phyloP scores from a whole-genome alignment of 2,888 invertebrate species.

The Drosophila phalerata region DNA sequence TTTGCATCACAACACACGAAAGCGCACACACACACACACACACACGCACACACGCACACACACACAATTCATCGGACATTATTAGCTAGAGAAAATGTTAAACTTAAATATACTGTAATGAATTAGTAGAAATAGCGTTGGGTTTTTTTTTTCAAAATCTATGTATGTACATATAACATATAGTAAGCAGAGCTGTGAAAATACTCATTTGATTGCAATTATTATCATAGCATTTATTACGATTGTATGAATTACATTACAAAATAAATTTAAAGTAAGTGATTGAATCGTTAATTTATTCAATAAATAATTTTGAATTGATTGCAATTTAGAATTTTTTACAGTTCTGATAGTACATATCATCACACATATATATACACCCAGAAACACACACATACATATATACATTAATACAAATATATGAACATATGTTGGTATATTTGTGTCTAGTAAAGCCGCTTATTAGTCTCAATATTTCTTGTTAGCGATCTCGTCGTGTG shows the following conservation, averaged over 20 bases:
- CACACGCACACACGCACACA: constrained; percentile 27
- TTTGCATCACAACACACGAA: constrained; percentile 61
- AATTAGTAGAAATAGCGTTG: constrained; percentile 49
- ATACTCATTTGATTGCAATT: background rate
- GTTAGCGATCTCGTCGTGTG: constrained; percentile 32
- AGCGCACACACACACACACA: constrained; percentile 34
- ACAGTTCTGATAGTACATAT: constrained; percentile 19
- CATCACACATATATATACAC: constrained; percentile 28
- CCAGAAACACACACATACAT: constrained; percentile 24
- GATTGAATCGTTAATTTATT: too few relatives aligned
- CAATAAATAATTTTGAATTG: background rate
- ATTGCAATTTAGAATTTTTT: background rate
- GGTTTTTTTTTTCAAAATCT: constrained; percentile 25
- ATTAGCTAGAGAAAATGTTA: constrained; percentile 42
- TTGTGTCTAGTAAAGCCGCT: constrained; percentile 44
- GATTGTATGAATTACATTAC: background rate
- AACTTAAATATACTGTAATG: constrained; percentile 23
- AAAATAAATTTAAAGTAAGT: too few relatives aligned
- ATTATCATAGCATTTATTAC: background rate
- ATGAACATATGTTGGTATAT: constrained; percentile 26
- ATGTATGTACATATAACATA: constrained; percentile 19
- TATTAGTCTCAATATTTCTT: constrained; percentile 37
- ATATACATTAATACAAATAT: constrained; percentile 15
- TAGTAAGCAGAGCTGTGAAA: background rate
- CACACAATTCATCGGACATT: constrained; percentile 45